Conservation (phyloP, 2,888 invertebrate genomes). For the Molanna angustata region DNA sequence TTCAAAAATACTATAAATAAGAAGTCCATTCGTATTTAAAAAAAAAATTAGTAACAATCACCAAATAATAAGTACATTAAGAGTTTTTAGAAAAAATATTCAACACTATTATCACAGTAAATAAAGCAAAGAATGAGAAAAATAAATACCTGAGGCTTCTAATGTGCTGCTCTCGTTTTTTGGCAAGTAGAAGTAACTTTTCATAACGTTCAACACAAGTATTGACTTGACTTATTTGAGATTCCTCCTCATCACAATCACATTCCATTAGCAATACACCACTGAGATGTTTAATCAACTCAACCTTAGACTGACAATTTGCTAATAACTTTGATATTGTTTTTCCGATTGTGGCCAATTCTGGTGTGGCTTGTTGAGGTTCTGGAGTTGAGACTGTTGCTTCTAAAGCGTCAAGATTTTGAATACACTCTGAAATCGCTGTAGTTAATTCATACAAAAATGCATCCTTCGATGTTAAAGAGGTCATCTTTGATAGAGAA, state of each 20-base stretch:
- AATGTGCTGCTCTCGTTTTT: conserved; percentile 72
- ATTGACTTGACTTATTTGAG: conserved; percentile 63
- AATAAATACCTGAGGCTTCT: conserved; percentile 67
- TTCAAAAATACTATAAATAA: not conserved
- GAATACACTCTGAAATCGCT: conserved; percentile 69
- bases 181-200: conserved; percentile 65
- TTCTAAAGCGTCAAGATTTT: conserved; percentile 65
- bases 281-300: conserved; percentile 77
- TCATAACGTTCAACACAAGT: conserved; percentile 66
- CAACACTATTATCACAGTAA: not conserved
- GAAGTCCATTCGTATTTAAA: too few species aligned
- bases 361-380: conserved; percentile 51
- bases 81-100: not conserved
- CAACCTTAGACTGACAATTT: conserved; percentile 76
- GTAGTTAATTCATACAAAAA: conserved; percentile 72
- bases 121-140: conserved; percentile 7
- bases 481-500: conserved; percentile 59
- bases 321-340: conserved; percentile 74
- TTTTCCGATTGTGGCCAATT: conserved; percentile 62
- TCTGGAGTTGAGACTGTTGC: conserved; percentile 60
- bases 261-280: conserved; percentile 72
- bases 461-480: conserved; percentile 78
- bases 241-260: conserved; percentile 63
- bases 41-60: not conserved
- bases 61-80: not conserved